Evolutionary conservation across 1,140 invertebrate species (phyloP), one percentile per base, ranked within the genome.

Genomic region (Zaprionus inermis): DNA sequence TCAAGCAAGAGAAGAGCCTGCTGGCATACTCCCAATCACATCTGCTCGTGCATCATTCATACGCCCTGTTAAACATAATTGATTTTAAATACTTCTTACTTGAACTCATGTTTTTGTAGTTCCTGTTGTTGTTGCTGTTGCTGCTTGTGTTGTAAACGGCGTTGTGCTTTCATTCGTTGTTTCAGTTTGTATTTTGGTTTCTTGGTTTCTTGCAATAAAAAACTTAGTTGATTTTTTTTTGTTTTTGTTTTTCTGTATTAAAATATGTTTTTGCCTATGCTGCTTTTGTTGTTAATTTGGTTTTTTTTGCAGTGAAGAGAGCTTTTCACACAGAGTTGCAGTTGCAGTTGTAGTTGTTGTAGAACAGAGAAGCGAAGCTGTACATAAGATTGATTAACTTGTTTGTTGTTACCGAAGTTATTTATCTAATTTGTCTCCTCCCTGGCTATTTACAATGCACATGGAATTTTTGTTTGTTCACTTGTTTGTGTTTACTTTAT

Each of bases 101-200:
- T 49, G 44, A 22, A 22, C 18, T 49, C 20, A 49, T 38, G 9
- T 28, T 60, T 18, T 38, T 64, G 12, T n/a, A 55, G n/a, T 28
- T 4, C 49, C 22, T 68, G 38, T 30, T 70, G 56, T 56, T 66
- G 57, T 44, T 69, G 28, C 20, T 66, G 28, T 22, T 51, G 10
- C 41, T 54, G 10, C 32, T 56, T 5, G 20, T 69, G 36, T 32
- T 81, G 79, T 85, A 90, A 83, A 86, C 74, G 77, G 86, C 86
- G 86, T 90, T 90, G 86, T 90, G 60, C 70, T 14, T 55, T 80
- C n/a, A 80, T 90, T 90, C 86, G 86, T 90, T 90, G 86, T 90
- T 86, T 75, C 34, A 75, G 63, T 66, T 71, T 63, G 54, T 70
- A 28, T 24, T 46, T 78, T 34, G 34, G 34, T 49, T 74, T 59